A percentile compares a stretch with the other conserved stretches of the same genome.
Conservation (phyloP, 2,888 invertebrate genomes). For the Sepioteuthis lessoniana region DNA sequence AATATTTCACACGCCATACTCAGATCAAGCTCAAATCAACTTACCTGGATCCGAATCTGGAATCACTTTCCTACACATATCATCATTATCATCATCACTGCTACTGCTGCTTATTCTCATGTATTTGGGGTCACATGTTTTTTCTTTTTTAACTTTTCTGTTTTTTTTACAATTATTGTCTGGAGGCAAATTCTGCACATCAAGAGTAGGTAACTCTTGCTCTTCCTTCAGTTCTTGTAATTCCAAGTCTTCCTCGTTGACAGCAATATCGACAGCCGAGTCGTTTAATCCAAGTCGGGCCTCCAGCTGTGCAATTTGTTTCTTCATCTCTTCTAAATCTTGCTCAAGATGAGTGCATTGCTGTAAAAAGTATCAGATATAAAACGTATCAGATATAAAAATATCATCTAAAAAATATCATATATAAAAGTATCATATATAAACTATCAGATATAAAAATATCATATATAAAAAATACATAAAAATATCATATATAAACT, state of each 20-base stretch:
- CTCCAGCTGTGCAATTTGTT: slow-evolving; percentile 38
- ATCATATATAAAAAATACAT: no score
- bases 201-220: neutral
- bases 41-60: neutral
- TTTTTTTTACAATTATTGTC: neutral
- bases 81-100: neutral
- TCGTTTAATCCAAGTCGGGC: neutral
- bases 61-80: neutral
- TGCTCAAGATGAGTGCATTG: neutral
- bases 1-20: no score
- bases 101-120: neutral
- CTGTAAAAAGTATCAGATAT: neutral
- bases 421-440: no score
- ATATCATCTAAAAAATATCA: no score
- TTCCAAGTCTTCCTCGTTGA: neutral
- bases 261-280: neutral
- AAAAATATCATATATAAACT: no score
- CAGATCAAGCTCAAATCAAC: neutral
- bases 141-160: neutral
- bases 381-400: no score
- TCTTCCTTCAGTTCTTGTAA: neutral
- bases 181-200: neutral
- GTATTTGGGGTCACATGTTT: neutral
- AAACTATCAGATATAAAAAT: no score
- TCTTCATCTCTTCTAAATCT: slow-evolving; percentile 43